phyloP scores from a whole-genome alignment of 2,113 vertebrate species.

The Sus scrofa region T2T-Sscrofa CM000817.6:141477001-141477500 shows the following conservation, averaged over 20 bases:
- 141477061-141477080: neutral
- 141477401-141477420: constrained; percentile 16
- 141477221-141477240: neutral
- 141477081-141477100: neutral
- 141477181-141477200: neutral
- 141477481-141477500: neutral
- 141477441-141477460: neutral
- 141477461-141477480: neutral
- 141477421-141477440: neutral
- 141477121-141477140: neutral
- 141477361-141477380: neutral
- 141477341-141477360: neutral
- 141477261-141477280: neutral
- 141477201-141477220: neutral
- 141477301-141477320: constrained; percentile 30
- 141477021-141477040: neutral
- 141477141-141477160: neutral
- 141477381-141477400: neutral
- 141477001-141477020: neutral
- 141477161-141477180: neutral
- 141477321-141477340: neutral
- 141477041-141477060: neutral
- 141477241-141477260: neutral
- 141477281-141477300: neutral
- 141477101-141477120: neutral